Base-by-base conservation (phyloP, 2,888 invertebrate species). In the Cyclophora punctaria region DNA sequence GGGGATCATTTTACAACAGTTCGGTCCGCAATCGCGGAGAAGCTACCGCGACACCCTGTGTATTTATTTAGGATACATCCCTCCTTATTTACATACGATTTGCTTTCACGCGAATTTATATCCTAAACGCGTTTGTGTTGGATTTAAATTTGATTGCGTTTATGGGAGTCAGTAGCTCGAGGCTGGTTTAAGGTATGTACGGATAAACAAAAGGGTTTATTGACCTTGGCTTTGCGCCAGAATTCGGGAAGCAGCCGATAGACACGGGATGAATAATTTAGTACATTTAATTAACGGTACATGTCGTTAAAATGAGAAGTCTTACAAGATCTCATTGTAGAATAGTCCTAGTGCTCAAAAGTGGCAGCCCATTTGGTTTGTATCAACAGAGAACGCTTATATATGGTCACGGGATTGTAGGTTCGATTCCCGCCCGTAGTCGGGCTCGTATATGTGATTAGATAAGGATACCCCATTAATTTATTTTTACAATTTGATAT, bases 21-120 rank as follows among this genome's bases (percentile, higher is more conserved):
- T n/a, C 62, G 62, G 53, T 56, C 66, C 63, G 69, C 67, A 68
- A 73, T 77, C 70, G 69, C 73, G 69, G 70, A 66, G 60, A 67
- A 62, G 78, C 79, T 76, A 67, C 78, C 68, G 73, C 73, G 76
- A 80, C 83, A 80, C 75, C 73, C 77, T 69, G 79, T 79, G 73
- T 83, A 80, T 86, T 86, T 86, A 71, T 79, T 85, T 83, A 85
- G 85, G 86, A 80, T 80, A 74, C 78, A 78, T 73, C 80, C 80
- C 78, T 75, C 69, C 67, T 67, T 78, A 82, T 83, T 83, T 83
- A 80, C 79, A 78, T 77, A 73, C 59, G 55, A 48, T 41, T 35
- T 43, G 46, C 44, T 55, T 56, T 66, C 59, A 67, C 52, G 59
- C 63, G 57, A 80, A 75, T 75, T 69, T 56, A 68, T 59, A 64